A percentile compares a stretch with the other conserved stretches of the same genome.
Conservation (phyloP, 2,113 vertebrate genomes). For the Capreolus pygargus region DNA sequence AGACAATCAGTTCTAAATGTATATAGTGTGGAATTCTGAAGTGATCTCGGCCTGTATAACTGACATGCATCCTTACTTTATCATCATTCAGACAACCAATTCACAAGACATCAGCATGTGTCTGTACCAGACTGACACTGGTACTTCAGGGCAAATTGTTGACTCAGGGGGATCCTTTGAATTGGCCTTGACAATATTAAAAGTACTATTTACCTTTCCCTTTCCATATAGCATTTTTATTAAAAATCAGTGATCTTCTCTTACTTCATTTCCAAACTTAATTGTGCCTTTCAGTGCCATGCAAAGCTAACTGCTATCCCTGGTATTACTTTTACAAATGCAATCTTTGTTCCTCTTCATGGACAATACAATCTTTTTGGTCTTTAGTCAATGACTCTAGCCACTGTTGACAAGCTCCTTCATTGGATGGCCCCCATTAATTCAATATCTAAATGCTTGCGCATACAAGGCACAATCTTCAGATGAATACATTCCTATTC, state of each 20-base stretch:
- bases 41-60: neutral
- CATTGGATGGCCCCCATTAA: neutral
- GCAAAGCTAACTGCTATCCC: neutral
- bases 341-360: neutral
- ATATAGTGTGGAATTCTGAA: neutral
- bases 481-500: neutral
- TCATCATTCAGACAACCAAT: neutral
- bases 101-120: neutral
- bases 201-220: neutral
- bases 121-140: neutral
- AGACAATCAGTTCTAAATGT: neutral
- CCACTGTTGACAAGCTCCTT: neutral
- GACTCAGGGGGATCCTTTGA: neutral
- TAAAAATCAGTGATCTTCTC: neutral
- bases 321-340: neutral
- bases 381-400: neutral
- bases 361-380: neutral
- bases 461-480: neutral
- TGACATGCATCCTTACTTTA: neutral
- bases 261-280: neutral
- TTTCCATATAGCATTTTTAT: rapidly evolving
- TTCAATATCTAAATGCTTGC: neutral
- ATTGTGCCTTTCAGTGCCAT: neutral
- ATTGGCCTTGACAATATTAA: neutral
- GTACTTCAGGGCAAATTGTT: neutral